phyloP scores from a whole-genome alignment of 2,113 vertebrate species.

The Climacteris rufus region DNA sequence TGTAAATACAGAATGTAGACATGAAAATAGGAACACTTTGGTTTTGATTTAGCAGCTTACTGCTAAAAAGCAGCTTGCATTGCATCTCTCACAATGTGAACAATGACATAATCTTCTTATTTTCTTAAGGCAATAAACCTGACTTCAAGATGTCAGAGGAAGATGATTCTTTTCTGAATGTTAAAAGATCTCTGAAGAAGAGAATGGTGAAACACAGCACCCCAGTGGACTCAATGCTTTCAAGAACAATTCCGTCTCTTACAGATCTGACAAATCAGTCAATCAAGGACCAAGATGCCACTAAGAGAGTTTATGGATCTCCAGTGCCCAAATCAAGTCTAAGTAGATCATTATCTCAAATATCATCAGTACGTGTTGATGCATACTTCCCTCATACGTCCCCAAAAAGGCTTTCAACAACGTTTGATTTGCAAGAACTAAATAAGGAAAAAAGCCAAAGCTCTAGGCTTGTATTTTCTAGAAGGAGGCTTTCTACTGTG shows the following conservation, averaged over 20 bases:
- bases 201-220: constrained; percentile 46
- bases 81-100: not conserved
- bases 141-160: constrained; percentile 44
- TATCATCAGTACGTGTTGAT: not conserved
- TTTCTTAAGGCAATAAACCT: not conserved
- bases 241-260: not conserved
- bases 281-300: not conserved
- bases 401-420: not conserved
- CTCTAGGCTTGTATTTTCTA: not conserved
- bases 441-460: not conserved
- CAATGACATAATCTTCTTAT: not conserved
- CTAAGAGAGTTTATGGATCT: not conserved
- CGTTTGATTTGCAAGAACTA: not conserved
- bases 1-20: not conserved
- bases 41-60: not conserved
- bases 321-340: not conserved
- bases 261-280: not conserved
- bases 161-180: constrained; percentile 32
- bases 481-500: constrained; percentile 50
- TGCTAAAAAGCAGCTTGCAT: not conserved
- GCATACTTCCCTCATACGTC: not conserved
- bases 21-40: not conserved
- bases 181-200: constrained; percentile 30
- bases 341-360: not conserved
- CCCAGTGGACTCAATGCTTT: not conserved